These are phyloP conservation scores for Bombus sibiricus DNA, from an alignment of 1,140 invertebrate species.

Conservation along the genomic window DNA sequence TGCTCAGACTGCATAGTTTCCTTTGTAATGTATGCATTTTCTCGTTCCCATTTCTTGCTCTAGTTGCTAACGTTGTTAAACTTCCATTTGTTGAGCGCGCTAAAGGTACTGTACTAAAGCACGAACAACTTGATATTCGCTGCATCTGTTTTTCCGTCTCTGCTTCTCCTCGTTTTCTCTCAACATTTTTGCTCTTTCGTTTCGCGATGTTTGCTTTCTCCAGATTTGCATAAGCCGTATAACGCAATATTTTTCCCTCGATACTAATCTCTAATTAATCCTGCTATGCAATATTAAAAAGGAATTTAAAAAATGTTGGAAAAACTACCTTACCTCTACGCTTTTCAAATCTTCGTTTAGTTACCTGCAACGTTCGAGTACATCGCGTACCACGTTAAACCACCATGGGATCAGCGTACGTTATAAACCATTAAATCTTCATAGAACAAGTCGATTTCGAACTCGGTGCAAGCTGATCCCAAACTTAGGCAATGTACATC, in stretches of 20 bases:
- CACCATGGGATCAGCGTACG: background rate
- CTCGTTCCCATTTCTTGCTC: slow-evolving; percentile 64
- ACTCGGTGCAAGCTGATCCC: background rate
- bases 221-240: background rate
- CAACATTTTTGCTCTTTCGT: slow-evolving; percentile 37
- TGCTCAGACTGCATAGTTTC: slow-evolving; percentile 32
- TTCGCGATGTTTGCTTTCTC: slow-evolving; percentile 1
- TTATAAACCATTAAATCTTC: background rate
- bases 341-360: background rate
- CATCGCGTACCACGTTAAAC: background rate
- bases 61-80: slow-evolving; percentile 66
- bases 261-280: background rate
- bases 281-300: background rate
- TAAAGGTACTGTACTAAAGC: slow-evolving; percentile 40
- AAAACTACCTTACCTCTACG: background rate
- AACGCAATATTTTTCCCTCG: background rate
- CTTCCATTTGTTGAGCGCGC: slow-evolving; percentile 61
- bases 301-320: background rate
- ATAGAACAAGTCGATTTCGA: background rate
- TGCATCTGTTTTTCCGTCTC: slow-evolving; percentile 16
- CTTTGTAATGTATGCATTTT: slow-evolving; percentile 47
- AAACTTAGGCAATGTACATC: background rate
- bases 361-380: background rate
- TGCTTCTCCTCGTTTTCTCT: background rate
- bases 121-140: slow-evolving; percentile 57